Evolutionary conservation across 1,140 invertebrate genomes (phyloP), one percentile per base, ranked within the genome.

Genomic region (Heliconius nattereri): DNA sequence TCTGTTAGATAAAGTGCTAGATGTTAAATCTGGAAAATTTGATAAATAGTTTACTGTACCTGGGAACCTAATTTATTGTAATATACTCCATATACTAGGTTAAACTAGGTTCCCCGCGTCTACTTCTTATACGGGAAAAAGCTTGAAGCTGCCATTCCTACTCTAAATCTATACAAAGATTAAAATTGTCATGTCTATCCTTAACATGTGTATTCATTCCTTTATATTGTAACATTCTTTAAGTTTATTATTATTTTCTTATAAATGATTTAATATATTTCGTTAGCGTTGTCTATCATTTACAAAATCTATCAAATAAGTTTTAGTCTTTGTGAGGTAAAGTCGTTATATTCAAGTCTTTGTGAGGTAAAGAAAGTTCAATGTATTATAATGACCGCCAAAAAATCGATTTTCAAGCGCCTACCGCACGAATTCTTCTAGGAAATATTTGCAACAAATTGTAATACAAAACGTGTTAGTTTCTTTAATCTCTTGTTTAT

Each of bases 381-480:
- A 66, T 7, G 26, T 66, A 29, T 66, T 66, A 66, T 29, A 66
- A 60, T 60, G 57, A 26, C 57, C 57, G 57, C 57, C 57, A 60
- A 60, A 60, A 54, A 66, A 66, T 66, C 60, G 60, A 66, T 66
- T 66, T 26, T 66, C 60, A 26, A 16, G 6, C 60, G 60, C 26
- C 26, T 66, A 29, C 60, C 26, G 23, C 13, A 66, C 26, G 60
- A 66, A 19, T 66, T 66, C 5, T 66, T 66, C 9, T 66, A 29
- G 23, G 60, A 66, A 66, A 16, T 13, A 9, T 57, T 57, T n/a
- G 23, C 13, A 29, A 66, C 11, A 29, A 66, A 23, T 5, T 29
- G 29, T 29, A 29, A 5, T 66, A 66, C 9, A 66, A 66, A n/a
- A 52, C 7, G 49, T 52, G 49, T 20, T 52, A 19, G 23, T 66